phyloP scores from a whole-genome alignment of 1,140 invertebrate genomes.

The Theocolax elegans region DNA sequence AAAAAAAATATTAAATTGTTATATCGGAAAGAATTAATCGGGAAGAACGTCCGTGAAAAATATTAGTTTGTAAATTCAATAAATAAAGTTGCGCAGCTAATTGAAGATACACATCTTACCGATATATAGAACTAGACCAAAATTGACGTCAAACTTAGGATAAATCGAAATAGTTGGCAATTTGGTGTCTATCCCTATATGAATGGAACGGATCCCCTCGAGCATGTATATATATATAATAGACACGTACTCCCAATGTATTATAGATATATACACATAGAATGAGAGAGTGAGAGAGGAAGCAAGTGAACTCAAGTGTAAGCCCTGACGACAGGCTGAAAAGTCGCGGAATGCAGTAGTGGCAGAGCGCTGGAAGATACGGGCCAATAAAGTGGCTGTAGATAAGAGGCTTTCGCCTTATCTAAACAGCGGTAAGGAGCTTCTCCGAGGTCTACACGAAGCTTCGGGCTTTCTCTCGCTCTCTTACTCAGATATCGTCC shows the following conservation, averaged over 20 bases:
- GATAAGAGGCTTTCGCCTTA: slow-evolving; percentile 42
- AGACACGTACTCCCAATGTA: not conserved
- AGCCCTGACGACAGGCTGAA: slow-evolving; percentile 27
- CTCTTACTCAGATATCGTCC: not conserved
- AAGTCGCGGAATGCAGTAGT: slow-evolving; percentile 12
- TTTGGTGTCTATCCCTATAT: not conserved
- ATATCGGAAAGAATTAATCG: too few species aligned
- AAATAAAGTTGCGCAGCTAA: not conserved
- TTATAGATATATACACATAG: too few species aligned
- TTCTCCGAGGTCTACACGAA: not conserved
- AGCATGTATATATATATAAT: not conserved
- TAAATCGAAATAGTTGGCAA: not conserved
- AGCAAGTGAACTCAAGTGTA: not conserved
- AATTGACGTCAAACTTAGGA: slow-evolving; percentile 5
- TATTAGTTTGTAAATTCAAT: not conserved
- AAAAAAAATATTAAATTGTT: too few species aligned
- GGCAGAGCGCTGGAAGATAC: not conserved
- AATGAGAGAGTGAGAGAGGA: not conserved
- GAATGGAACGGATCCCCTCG: not conserved
- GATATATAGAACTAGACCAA: not conserved
- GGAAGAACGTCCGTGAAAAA: too few species aligned
- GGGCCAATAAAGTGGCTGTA: slow-evolving; percentile 34
- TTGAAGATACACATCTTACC: slow-evolving; percentile 15
- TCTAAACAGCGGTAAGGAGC: slow-evolving; percentile 38
- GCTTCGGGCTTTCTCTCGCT: not conserved